Base-by-base conservation (phyloP, 2,797 vertebrate species). In the Hephaestus fuliginosus region DNA sequence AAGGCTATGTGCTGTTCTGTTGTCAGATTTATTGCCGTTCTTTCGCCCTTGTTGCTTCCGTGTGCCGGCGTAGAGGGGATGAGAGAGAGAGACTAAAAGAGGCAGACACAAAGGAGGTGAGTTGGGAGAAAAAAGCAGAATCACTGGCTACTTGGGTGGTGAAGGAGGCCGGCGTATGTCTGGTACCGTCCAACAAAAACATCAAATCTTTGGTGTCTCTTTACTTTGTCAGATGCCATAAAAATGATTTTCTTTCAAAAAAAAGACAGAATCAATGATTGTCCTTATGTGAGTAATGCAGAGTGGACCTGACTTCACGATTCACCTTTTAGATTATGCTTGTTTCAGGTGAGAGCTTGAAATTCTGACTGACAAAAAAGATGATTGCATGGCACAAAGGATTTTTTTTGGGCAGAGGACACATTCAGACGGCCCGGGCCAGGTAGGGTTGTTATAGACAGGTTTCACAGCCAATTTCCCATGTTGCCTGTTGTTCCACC, bases 311-410 rank as follows among this genome's bases (percentile, higher is more conserved):
- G 93, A 92, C 89, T 89, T 91, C 83, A 90, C 88, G 46, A 72
- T 86, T 91, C 89, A 90, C 91, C 90, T 86, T 33, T 90, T 70
- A 84, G 88, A 91, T 88, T 91, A 88, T 85, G 83, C 83, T 88
- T 87, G 78, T 89, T 92, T 91, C 93, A 90, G 83, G 90, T 93
- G 90, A 91, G 75, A 86, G 86, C 88, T 91, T 86, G 89, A 89
- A 80, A 85, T 86, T 91, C 85, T 86, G 86, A 93, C 90, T 88
- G 91, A 91, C 90, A 83, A 91, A 81, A 86, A 84, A 88, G 89
- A 90, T 94, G 93, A 95, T 95, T 93, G 93, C 93, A 94, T 94
- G 94, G 95, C 93, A 95, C 93, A 87, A 93, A 93, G 84, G 91
- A 91, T 88, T 92, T 86, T 30, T 39, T 80, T 73, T n/a, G 6